phyloP scores from a whole-genome alignment of 2,113 vertebrate genomes.

The Bagarius yarrelli region DNA sequence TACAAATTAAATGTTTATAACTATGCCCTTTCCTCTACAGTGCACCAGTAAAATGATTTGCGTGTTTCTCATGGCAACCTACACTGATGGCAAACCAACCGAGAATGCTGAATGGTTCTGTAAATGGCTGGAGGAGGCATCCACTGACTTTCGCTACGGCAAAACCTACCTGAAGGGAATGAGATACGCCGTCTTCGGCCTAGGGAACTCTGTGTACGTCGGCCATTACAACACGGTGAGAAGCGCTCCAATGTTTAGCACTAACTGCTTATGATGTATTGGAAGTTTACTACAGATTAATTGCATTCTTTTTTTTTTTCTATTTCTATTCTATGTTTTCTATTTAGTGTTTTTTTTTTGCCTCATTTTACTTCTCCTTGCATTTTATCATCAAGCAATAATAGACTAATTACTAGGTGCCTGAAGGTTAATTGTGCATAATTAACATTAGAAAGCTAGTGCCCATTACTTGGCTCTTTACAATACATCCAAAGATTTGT shows the following conservation, averaged over 20 bases:
- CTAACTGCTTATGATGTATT: not conserved
- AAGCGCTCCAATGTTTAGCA: not conserved
- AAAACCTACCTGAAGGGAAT: slow-evolving; percentile 83
- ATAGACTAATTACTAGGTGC: too few relatives aligned
- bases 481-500: too few relatives aligned
- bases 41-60: slow-evolving; percentile 75
- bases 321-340: too few relatives aligned
- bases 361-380: too few relatives aligned
- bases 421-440: too few relatives aligned
- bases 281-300: not conserved
- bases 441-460: too few relatives aligned
- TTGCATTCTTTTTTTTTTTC: too few relatives aligned
- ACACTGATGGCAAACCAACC: slow-evolving; percentile 81
- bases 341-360: too few relatives aligned
- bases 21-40: slow-evolving; percentile 59
- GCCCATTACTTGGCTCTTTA: too few relatives aligned
- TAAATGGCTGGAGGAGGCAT: slow-evolving; percentile 89
- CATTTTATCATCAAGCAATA: too few relatives aligned
- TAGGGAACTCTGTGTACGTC: slow-evolving; percentile 84
- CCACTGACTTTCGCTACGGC: slow-evolving; percentile 86
- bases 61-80: slow-evolving; percentile 86
- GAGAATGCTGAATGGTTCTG: slow-evolving; percentile 89
- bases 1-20: too few relatives aligned
- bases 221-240: slow-evolving; percentile 88
- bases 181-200: slow-evolving; percentile 85